A percentile compares a stretch with the other conserved stretches of the same genome.
Conservation (phyloP, 2,797 vertebrate species). For the Oreortyx pictus region DNA sequence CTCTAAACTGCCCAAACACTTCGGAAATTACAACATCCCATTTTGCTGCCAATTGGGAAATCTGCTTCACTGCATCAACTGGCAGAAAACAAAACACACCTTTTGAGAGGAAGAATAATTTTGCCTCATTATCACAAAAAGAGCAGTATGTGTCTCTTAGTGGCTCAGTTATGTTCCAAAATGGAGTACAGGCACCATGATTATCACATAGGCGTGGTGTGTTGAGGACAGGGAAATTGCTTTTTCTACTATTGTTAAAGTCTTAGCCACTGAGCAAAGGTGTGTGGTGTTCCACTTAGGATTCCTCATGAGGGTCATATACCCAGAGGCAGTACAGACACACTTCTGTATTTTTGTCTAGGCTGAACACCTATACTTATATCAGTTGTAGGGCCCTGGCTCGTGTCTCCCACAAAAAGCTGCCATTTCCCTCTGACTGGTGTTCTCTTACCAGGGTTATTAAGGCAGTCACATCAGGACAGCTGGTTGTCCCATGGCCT, state of each 20-base stretch:
- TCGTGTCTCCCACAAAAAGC: neutral
- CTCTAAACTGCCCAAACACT: conserved; percentile 11
- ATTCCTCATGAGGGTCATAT: neutral
- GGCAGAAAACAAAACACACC: conserved; percentile 16
- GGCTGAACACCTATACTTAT: neutral
- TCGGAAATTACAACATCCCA: conserved; percentile 16
- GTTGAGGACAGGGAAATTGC: neutral
- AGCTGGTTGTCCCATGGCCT: neutral
- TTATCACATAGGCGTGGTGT: neutral
- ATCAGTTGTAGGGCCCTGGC: neutral
- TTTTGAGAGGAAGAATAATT: neutral
- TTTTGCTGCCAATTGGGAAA: conserved; percentile 23
- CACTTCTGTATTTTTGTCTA: neutral
- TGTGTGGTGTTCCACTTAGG: neutral
- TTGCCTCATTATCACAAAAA: neutral
- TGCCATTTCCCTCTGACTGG: neutral
- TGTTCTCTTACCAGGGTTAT: neutral
- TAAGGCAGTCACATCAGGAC: neutral
- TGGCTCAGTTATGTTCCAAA: neutral
- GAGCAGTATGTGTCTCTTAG: neutral
- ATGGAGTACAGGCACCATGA: neutral
- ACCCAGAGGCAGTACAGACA: neutral
- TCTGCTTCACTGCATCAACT: neutral
- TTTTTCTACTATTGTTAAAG: neutral
- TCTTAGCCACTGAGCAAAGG: neutral